Evolutionary conservation across 2,113 vertebrate species (phyloP), one percentile per base, ranked within the genome.

Genomic region (Notarius lentiginosus): DNA sequence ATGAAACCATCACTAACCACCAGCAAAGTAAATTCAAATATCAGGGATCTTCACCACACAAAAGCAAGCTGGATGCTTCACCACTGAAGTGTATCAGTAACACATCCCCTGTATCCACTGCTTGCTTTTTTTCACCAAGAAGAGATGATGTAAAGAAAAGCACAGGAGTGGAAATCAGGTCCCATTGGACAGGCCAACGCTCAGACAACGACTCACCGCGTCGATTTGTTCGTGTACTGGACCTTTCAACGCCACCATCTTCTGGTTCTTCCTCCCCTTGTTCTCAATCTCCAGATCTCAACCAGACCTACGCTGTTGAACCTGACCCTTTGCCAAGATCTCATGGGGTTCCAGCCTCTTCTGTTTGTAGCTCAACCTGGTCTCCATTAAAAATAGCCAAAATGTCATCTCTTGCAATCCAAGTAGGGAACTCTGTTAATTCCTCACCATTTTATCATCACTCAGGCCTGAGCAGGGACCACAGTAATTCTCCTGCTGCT

Each of bases 51-150:
- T 51, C 65, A 49, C 20, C 22, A 47, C 27, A 65, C 22, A 82
- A 66, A 47, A 84, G 66, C 68, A 88, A 49, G 70, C 14, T 7
- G 24, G 86, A 72, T n/a, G 65, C 22, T 79, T 86, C 80, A 2
- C 81, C 84, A 6, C 0, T n/a, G 15, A 83, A 83, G 68, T 22
- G 41, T 11, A 53, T 56, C 18, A 84, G 61, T 73, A 73, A 82
- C 60, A 0, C 41, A 49, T 76, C 76, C 20, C 49, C 11, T 30
- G 75, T 55, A 24, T 65, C 82, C 80, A 88, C 66, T 15, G 85
- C 66, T 22, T 87, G 85, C 63, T 90, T 90, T 83, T 90, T 83
- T 76, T 90, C 89, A 7, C 89, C 89, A 47, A 87, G 87, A 61
- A 88, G 85, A 81, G 70, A 70, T 27, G 20, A 12, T 41, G 58